Conservation (phyloP, 2,113 vertebrate genomes). For the human region GRCh38 chr21:24973001-24973500, state of each 20-base stretch:
- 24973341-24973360: background rate
- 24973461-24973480: no score
- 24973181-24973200: background rate
- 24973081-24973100: background rate
- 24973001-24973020: background rate
- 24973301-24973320: background rate
- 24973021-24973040: background rate
- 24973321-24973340: background rate
- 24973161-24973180: background rate
- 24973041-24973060: background rate
- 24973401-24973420: no score
- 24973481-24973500: no score
- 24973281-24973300: background rate
- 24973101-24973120: background rate
- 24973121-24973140: background rate
- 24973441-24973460: no score
- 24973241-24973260: background rate
- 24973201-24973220: background rate
- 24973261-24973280: background rate
- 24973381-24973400: no score
- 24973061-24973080: background rate
- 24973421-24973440: no score
- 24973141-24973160: background rate
- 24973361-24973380: no score
- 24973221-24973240: background rate